Evolutionary conservation across 2,797 vertebrate species (phyloP), one percentile per base, ranked within the genome.

Genomic region (Pogonophryne albipinna): DNA sequence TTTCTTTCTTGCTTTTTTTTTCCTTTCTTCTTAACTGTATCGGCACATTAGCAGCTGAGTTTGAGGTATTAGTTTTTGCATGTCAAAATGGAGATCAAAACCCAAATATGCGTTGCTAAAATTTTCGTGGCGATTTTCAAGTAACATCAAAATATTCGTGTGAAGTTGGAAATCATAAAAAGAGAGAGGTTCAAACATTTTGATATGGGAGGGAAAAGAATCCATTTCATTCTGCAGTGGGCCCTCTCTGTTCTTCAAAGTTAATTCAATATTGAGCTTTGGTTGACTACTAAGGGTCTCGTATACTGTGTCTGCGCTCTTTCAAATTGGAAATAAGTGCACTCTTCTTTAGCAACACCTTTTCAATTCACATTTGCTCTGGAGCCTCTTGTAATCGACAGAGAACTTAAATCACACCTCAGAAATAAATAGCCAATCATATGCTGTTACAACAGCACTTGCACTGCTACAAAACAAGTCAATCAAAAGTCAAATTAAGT

Each of bases 61-160:
- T 97, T 98, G 98, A 99, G 98, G 98, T 98, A 99, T 98, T 96
- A 96, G 95, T 97, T 96, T 94, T 96, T 97, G 95, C 94, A 96
- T 52, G 96, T 98, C 96, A 97, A 96, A 97, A 97, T 97, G 96
- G 96, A 98, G 96, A 97, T 94, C 96, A 94, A 87, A 97, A 98
- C 95, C 96, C 96, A 96, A 97, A 95, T 96, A 93, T 94, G 94
- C 95, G 90, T 94, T 91, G 95, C 85, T 87, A 78, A 90, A 89
- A 94, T 79, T 94, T 90, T 77, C 46, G 68, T 78, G 14, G 66
- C 62, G 63, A 57, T 73, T 87, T 90, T 92, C 90, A 93, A 94
- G 91, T 92, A 93, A 91, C 75, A 56, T 92, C 76, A 90, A 94
- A 87, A 87, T 81, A 84, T 91, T 82, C 82, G 78, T 87, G 71